These are phyloP conservation scores for Stichodactyla mertensii DNA, from an alignment of 64 coral and sea anemone species.

Conservation along the genomic window DNA sequence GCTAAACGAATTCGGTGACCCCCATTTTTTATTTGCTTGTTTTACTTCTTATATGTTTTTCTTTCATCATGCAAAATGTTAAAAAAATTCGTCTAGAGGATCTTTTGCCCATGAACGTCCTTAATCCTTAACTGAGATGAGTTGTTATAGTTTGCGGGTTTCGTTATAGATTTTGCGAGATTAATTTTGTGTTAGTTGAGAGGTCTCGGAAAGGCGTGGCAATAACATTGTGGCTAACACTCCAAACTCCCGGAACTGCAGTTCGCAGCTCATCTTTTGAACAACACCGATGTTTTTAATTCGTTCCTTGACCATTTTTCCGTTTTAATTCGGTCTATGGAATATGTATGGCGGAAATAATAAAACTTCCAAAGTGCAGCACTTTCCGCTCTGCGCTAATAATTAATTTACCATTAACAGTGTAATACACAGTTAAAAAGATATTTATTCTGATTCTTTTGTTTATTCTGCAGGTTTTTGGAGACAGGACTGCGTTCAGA, in stretches of 20 bases:
- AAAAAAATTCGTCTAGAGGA: too few species aligned
- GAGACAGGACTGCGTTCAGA: slow-evolving; percentile 92
- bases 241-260: background rate
- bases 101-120: too few species aligned
- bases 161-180: background rate
- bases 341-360: background rate
- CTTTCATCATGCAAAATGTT: too few species aligned
- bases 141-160: background rate
- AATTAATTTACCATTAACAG: background rate
- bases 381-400: background rate
- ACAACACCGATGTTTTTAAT: background rate
- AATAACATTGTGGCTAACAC: background rate
- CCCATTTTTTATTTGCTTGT: too few species aligned
- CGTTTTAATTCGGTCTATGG: background rate
- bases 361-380: background rate
- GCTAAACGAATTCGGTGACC: too few species aligned
- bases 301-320: background rate
- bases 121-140: background rate
- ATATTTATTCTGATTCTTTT: background rate
- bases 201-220: slow-evolving; percentile 18
- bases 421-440: background rate
- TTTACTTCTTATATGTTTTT: too few species aligned
- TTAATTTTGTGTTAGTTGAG: background rate
- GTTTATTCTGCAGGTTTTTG: slow-evolving; percentile 75
- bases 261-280: background rate